Conservation (phyloP, 2,113 vertebrate genomes). For the Leptocoma aspasia region DNA sequence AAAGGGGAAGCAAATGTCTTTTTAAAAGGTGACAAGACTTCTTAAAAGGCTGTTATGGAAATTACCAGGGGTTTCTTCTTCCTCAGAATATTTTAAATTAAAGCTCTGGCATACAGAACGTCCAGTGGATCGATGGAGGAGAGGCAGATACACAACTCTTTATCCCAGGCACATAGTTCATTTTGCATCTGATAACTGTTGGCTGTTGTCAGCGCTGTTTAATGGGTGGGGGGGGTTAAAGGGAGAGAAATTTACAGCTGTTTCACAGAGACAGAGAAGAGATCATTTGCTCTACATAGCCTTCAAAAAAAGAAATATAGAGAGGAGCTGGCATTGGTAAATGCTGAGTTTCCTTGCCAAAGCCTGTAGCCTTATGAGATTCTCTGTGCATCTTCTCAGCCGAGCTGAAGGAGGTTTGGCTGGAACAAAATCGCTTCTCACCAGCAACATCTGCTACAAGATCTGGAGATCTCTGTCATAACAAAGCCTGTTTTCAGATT, state of each 20-base stretch:
- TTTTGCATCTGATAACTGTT: slow-evolving; percentile 47
- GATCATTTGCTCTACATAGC: slow-evolving; percentile 40
- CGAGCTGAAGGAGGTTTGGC: slow-evolving; percentile 42
- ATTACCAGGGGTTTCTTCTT: neutral
- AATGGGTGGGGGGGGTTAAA: slow-evolving; percentile 5
- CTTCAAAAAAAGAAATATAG: slow-evolving; percentile 51
- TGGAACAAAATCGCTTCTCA: slow-evolving; percentile 51
- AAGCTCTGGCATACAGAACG: neutral
- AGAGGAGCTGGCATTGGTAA: slow-evolving; percentile 38
- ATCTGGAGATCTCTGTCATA: slow-evolving; percentile 59
- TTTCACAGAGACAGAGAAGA: slow-evolving; percentile 44
- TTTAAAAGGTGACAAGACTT: neutral
- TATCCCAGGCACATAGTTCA: slow-evolving; percentile 14
- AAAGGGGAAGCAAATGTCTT: neutral
- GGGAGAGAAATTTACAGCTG: slow-evolving; percentile 59
- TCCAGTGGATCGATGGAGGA: neutral
- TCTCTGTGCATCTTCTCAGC: slow-evolving; percentile 23
- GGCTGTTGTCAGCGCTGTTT: slow-evolving; percentile 28
- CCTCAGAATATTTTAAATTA: neutral
- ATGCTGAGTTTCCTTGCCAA: slow-evolving; percentile 45
- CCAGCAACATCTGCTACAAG: slow-evolving; percentile 58
- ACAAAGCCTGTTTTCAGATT: slow-evolving; percentile 50
- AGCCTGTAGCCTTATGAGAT: slow-evolving; percentile 49
- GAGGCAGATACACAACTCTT: neutral
- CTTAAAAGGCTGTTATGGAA: neutral